Conservation (phyloP, 1,140 invertebrate genomes). For the Drosophila erecta region DNA sequence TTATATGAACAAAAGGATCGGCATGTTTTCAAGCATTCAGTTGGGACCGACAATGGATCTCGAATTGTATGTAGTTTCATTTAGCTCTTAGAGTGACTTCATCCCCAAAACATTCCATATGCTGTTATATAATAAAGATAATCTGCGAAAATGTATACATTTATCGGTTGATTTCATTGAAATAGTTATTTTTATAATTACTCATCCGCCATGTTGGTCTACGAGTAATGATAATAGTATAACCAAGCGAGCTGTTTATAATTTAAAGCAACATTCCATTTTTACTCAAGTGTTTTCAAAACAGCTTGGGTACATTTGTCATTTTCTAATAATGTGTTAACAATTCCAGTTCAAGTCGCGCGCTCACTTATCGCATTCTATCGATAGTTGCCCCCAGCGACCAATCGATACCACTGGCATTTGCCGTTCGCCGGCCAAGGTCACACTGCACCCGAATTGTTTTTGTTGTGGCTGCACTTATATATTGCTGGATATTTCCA, state of each 20-base stretch:
- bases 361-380: background rate
- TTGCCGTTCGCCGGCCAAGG: background rate
- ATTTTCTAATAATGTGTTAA: background rate
- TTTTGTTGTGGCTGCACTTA: constrained; percentile 41
- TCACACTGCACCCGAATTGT: constrained; percentile 18
- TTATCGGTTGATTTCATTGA: no score
- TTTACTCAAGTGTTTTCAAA: background rate
- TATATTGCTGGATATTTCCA: constrained; percentile 62
- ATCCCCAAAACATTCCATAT: constrained; percentile 5
- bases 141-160: constrained; percentile 3
- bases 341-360: background rate
- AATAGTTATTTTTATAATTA: no score
- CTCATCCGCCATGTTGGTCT: no score
- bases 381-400: constrained; percentile 6
- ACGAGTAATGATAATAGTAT: no score
- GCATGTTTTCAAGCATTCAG: constrained; percentile 4
- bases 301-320: background rate
- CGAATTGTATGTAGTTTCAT: constrained; percentile 2
- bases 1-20: constrained; percentile 40
- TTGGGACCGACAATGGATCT: constrained; percentile 1
- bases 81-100: constrained; percentile 6
- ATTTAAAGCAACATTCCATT: no score
- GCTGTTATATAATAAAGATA: constrained; percentile 26
- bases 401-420: background rate
- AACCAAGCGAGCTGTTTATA: no score